phyloP scores from a whole-genome alignment of 2,888 invertebrate genomes.

The Cheilosia pagana region DNA sequence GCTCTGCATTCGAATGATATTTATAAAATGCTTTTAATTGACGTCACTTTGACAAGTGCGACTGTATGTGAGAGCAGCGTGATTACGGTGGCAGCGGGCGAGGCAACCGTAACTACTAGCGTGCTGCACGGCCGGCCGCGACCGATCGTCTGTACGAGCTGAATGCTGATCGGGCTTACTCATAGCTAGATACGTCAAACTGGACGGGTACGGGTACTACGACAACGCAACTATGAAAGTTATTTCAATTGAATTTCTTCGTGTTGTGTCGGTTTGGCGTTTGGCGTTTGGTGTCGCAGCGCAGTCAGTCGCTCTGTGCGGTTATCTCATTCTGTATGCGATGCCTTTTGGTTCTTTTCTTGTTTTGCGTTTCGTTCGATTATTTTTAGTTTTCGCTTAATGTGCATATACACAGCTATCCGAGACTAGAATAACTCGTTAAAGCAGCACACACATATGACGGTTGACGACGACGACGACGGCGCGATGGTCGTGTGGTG shows the following conservation, averaged over 20 bases:
- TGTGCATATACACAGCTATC: constrained; percentile 26
- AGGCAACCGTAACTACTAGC: constrained; percentile 21
- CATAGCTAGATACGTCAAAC: constrained; percentile 65
- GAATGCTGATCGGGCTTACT: constrained; percentile 73
- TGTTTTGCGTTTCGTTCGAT: constrained; percentile 39
- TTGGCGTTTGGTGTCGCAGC: constrained; percentile 1
- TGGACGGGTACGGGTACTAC: constrained; percentile 24
- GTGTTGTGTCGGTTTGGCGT: constrained; percentile 10
- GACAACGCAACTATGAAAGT: constrained; percentile 53
- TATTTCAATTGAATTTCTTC: constrained; percentile 62
- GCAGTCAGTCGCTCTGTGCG: constrained; percentile 28
- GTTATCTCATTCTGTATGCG: constrained; percentile 57
- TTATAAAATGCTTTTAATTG: constrained; percentile 72
- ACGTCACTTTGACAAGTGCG: constrained; percentile 71
- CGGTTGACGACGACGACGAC: neutral
- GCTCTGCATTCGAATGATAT: constrained; percentile 36
- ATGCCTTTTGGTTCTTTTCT: constrained; percentile 48
- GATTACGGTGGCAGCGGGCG: constrained; percentile 25
- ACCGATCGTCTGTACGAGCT: constrained; percentile 69
- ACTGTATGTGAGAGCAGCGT: constrained; percentile 17
- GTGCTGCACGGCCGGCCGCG: constrained; percentile 57
- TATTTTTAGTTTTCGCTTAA: constrained; percentile 58
- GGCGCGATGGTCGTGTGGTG: constrained; percentile 48
- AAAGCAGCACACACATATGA: constrained; percentile 27
- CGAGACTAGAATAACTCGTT: constrained; percentile 60